Evolutionary conservation across 2,797 vertebrate species (phyloP).

Genomic region (Loriculus beryllinus): DNA sequence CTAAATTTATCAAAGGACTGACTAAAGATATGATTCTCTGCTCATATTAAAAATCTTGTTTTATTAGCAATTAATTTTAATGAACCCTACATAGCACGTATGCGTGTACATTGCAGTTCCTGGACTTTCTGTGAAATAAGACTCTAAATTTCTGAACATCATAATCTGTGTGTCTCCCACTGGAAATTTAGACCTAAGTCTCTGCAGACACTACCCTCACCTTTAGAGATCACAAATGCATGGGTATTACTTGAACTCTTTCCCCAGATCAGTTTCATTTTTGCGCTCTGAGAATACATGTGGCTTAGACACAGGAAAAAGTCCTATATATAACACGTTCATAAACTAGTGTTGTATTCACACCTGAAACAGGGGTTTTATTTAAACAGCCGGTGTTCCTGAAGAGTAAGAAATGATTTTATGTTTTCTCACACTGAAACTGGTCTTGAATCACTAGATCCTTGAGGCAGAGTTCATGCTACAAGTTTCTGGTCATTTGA

Average conservation of each 20-base stretch:
- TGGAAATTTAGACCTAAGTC: background rate
- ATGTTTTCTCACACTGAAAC: background rate
- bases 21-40: background rate
- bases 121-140: background rate
- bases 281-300: background rate
- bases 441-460: background rate
- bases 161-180: background rate
- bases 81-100: background rate
- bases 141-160: background rate
- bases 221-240: background rate
- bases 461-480: background rate
- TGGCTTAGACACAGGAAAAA: background rate
- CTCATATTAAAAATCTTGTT: background rate
- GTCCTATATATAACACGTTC: background rate
- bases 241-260: background rate
- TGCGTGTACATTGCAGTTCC: background rate
- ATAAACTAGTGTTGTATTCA: background rate
- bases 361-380: background rate
- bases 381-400: background rate
- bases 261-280: background rate
- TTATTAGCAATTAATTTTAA: background rate
- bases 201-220: background rate
- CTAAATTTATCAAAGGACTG: background rate
- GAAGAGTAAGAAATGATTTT: background rate
- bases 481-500: background rate